A percentile compares a stretch with the other conserved stretches of the same genome.
Conservation (phyloP, 2,888 invertebrate genomes). For the Eupithecia pulchellata region DNA sequence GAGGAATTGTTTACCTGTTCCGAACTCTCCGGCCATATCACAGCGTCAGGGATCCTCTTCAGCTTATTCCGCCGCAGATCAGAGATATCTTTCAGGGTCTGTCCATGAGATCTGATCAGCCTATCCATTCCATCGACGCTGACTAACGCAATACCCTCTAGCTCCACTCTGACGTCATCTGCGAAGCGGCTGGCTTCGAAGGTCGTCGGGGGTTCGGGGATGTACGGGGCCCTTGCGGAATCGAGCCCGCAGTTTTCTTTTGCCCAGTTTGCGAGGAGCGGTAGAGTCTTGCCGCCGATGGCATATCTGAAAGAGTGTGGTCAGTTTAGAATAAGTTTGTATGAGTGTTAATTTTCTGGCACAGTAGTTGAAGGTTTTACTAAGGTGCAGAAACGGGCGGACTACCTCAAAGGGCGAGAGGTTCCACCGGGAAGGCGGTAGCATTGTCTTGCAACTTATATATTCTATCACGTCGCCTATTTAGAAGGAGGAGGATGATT, state of each 20-base stretch:
- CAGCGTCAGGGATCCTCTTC: slow-evolving; percentile 95
- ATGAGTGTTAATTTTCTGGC: neutral
- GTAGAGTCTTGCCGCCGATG: slow-evolving; percentile 89
- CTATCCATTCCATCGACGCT: slow-evolving; percentile 92
- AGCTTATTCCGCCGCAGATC: slow-evolving; percentile 90
- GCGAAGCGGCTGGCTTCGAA: slow-evolving; percentile 89
- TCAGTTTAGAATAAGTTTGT: neutral
- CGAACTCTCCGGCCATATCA: slow-evolving; percentile 96
- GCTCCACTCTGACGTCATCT: slow-evolving; percentile 84
- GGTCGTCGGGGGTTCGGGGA: slow-evolving; percentile 84
- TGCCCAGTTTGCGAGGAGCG: slow-evolving; percentile 93
- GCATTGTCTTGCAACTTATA: neutral
- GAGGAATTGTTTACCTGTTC: slow-evolving; percentile 83
- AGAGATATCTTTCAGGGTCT: slow-evolving; percentile 96
- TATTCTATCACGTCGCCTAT: neutral
- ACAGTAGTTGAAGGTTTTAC: neutral
- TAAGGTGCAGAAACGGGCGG: neutral
- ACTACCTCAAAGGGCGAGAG: neutral
- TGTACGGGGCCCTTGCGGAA: slow-evolving; percentile 67
- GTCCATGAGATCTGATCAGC: slow-evolving; percentile 95
- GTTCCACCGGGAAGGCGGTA: neutral
- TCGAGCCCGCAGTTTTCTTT: slow-evolving; percentile 89
- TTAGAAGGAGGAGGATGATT: too few species aligned
- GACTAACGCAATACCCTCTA: slow-evolving; percentile 74
- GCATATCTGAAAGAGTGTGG: slow-evolving; percentile 87